phyloP scores from a whole-genome alignment of 2,113 vertebrate species.

The Dinomys branickii region DNA sequence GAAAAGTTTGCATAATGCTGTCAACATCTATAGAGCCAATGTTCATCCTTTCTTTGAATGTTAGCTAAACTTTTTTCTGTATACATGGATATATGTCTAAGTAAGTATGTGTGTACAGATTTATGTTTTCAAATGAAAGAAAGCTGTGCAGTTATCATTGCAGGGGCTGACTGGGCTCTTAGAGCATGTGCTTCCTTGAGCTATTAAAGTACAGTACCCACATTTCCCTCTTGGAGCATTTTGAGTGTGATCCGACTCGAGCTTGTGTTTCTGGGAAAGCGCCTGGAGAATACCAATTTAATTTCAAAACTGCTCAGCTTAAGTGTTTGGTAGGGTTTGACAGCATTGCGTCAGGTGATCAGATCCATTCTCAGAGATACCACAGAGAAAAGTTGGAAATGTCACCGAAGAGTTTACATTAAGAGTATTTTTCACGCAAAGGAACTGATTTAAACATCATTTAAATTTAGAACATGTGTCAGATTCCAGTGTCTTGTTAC shows the following conservation, averaged over 20 bases:
- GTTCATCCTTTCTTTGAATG: constrained; percentile 69
- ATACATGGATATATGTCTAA: constrained; percentile 67
- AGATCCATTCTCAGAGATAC: constrained; percentile 58
- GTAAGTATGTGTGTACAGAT: constrained; percentile 74
- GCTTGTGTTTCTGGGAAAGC: constrained; percentile 62
- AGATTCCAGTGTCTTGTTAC: constrained; percentile 67
- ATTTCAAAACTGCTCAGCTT: constrained; percentile 73
- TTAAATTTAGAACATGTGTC: constrained; percentile 74
- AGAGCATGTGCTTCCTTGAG: neutral
- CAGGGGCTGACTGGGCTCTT: neutral
- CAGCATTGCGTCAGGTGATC: constrained; percentile 44
- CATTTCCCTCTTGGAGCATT: constrained; percentile 59
- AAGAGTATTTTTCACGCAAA: neutral
- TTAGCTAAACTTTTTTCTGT: constrained; percentile 69
- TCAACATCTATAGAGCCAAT: constrained; percentile 69
- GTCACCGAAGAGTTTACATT: constrained; percentile 64
- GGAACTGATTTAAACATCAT: constrained; percentile 63
- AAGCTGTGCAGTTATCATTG: constrained; percentile 67
- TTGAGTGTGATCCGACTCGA: constrained; percentile 50
- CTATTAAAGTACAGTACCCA: constrained; percentile 40
- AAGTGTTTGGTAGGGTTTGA: constrained; percentile 72
- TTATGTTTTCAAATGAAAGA: constrained; percentile 82
- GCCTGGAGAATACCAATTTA: constrained; percentile 78
- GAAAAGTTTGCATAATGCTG: constrained; percentile 83
- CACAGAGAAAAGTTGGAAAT: constrained; percentile 61